phyloP scores from a whole-genome alignment of 2,113 vertebrate genomes.

The Bufo gargarizans region DNA sequence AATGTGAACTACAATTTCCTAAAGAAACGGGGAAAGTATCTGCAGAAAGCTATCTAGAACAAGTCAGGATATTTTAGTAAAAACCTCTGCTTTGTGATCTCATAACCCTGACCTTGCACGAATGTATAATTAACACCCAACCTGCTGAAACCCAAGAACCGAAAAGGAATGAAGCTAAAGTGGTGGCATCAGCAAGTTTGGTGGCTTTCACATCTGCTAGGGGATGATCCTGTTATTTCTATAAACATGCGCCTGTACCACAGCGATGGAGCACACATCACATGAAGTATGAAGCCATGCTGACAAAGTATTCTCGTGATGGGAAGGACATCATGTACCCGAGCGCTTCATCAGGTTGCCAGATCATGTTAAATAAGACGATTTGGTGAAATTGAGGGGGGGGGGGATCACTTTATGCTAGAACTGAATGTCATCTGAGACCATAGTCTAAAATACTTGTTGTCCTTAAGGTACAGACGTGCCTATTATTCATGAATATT shows the following conservation, averaged over 20 bases:
- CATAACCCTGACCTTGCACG: not conserved
- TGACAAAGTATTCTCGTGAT: not conserved
- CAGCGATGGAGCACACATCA: not conserved
- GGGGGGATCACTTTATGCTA: not conserved
- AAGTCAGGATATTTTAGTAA: not conserved
- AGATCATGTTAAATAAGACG: too few relatives aligned
- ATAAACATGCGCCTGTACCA: constrained; percentile 10
- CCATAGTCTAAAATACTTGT: not conserved
- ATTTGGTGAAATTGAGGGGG: too few relatives aligned
- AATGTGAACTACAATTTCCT: not conserved
- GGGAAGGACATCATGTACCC: not conserved
- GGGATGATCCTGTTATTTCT: constrained; percentile 11
- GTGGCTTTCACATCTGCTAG: constrained; percentile 48
- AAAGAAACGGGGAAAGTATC: not conserved
- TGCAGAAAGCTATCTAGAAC: not conserved
- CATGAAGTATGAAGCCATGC: not conserved
- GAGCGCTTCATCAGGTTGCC: too few relatives aligned
- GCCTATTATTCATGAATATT: too few relatives aligned
- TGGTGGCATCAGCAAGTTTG: constrained; percentile 3
- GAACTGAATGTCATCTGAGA: not conserved
- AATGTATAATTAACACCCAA: not conserved
- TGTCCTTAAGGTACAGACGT: not conserved
- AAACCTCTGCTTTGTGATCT: not conserved
- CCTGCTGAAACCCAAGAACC: not conserved
- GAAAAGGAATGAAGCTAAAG: not conserved